A percentile compares a stretch with the other conserved stretches of the same genome.
Conservation (phyloP, 2,797 vertebrate genomes). For the Acanthurus tractus region DNA sequence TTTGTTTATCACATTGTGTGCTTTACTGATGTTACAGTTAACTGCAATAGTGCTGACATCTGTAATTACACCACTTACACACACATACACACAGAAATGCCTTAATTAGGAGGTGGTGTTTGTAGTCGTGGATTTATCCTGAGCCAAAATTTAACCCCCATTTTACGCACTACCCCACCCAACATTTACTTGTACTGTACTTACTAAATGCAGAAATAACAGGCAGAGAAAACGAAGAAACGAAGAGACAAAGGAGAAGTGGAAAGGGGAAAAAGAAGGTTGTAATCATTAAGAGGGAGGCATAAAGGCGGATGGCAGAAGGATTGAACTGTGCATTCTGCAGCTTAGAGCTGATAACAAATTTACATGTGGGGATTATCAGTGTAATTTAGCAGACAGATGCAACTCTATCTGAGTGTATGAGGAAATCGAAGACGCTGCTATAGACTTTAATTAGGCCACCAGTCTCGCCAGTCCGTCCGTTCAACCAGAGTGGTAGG, state of each 20-base stretch:
- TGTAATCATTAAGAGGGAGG: not conserved
- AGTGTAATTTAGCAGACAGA: not conserved
- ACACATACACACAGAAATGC: not conserved
- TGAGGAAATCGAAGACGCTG: constrained; percentile 31
- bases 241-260: not conserved
- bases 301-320: not conserved
- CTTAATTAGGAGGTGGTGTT: constrained; percentile 45
- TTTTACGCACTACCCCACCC: constrained; percentile 27
- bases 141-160: constrained; percentile 27
- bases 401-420: constrained; percentile 17
- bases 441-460: constrained; percentile 52
- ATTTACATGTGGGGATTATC: constrained; percentile 6
- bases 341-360: constrained; percentile 16
- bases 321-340: not conserved
- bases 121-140: constrained; percentile 6
- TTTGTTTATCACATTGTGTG: not conserved
- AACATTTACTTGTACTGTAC: constrained; percentile 16
- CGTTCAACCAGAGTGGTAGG: constrained; percentile 52
- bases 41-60: constrained; percentile 11
- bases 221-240: not conserved
- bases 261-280: not conserved
- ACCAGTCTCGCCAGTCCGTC: constrained; percentile 41
- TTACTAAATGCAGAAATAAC: not conserved
- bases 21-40: constrained; percentile 26
- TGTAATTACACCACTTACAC: constrained; percentile 35